Evolutionary conservation across 2,888 invertebrate species (phyloP).

Genomic region (Himalopsyche kuldschensis): DNA sequence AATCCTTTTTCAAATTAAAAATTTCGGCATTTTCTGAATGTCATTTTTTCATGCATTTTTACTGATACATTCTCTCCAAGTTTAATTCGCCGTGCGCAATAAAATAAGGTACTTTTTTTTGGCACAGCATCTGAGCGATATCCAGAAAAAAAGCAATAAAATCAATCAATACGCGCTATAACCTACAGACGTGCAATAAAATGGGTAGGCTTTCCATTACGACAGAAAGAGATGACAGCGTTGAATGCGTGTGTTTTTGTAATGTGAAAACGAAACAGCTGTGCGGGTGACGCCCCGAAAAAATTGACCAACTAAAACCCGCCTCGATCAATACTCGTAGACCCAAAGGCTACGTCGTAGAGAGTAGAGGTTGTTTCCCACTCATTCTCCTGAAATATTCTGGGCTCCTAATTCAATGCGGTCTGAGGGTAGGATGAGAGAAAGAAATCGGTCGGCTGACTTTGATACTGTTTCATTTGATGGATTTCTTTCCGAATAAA

Average conservation of each 20-base stretch:
- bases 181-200: constrained; percentile 22
- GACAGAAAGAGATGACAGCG: constrained; percentile 10
- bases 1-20: no score
- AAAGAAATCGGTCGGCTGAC: neutral
- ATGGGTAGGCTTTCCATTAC: constrained; percentile 17
- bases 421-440: neutral
- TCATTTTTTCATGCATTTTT: neutral
- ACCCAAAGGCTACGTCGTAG: constrained; percentile 8
- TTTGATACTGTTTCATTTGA: neutral
- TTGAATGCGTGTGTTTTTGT: neutral
- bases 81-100: constrained; percentile 10
- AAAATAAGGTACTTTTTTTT: neutral
- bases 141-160: constrained; percentile 20
- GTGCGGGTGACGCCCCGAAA: constrained; percentile 35
- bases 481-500: neutral
- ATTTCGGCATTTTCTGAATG: no score
- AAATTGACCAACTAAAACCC: constrained; percentile 32
- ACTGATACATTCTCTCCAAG: neutral
- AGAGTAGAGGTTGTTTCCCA: neutral
- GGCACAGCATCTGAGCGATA: neutral
- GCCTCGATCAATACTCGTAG: constrained; percentile 34
- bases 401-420: constrained; percentile 12
- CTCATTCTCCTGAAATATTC: neutral
- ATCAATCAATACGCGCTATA: constrained; percentile 26
- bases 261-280: constrained; percentile 29